Evolutionary conservation across 2,113 vertebrate species (phyloP), one percentile per base, ranked within the genome.

Genomic region (Barbus barbus): DNA sequence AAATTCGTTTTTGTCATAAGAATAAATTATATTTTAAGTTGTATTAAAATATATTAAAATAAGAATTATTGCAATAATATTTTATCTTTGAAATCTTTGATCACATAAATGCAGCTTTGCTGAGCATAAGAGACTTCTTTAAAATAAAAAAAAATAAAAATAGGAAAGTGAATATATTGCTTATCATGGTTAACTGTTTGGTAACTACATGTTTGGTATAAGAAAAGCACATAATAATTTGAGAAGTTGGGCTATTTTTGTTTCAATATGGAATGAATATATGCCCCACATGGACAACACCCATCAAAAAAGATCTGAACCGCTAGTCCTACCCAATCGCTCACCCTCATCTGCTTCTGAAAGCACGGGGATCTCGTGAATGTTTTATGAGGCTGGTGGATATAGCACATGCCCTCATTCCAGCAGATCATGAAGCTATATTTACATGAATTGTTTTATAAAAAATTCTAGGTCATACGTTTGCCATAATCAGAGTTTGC

Each of bases 391-490:
- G 81, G 73, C 58, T 75, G 61, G 65, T 78, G 61, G 41, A 89
- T 84, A 77, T 61, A 76, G 81, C 78, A 82, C 48, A 26, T 7
- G 31, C 82, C 76, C 86, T 85, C 46, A 83, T 69, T 89, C 78
- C 85, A 24, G 5, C 18, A 72, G 69, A 75, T 86, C 85, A 28
- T 63, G 53, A 7, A 33, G 73, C 81, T 86, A 88, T 89, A 89
- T 89, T 89, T 88, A 90, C 84, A 87, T 87, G 71, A 72, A 88
- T 86, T 87, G 79, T 71, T 79, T 81, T 65, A 80, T 78, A 84
- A 86, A n/a, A 78, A 72, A 84, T 88, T 88, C 72, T 56, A 85
- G 60, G 71, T 81, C 82, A 72, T 71, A 28, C 73, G 14, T 78
- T 33, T 69, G 24, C 3, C 14, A 44, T 31, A 81, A 76, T 9